phyloP scores from a whole-genome alignment of 2,888 invertebrate genomes.

The Myopa tessellatipennis region DNA sequence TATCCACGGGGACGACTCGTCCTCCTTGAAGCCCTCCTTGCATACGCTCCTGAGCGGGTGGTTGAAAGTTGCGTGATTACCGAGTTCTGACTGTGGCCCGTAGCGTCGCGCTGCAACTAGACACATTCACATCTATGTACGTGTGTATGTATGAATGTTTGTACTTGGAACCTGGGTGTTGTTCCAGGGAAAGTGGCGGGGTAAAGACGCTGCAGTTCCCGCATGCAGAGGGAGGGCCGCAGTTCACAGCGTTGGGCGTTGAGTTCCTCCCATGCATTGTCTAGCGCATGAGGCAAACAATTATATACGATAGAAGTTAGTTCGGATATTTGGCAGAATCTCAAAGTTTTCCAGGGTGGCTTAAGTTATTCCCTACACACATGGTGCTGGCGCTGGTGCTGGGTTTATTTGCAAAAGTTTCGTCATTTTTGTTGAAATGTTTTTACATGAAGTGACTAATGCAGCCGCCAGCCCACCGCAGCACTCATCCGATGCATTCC shows the following conservation, averaged over 20 bases:
- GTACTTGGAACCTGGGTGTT: no score
- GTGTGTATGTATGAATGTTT: neutral
- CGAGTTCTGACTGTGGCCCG: neutral
- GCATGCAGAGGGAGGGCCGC: neutral
- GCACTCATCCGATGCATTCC: neutral
- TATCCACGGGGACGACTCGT: neutral
- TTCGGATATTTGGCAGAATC: conserved; percentile 29
- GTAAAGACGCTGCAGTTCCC: neutral
- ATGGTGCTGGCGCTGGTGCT: neutral
- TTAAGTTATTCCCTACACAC: conserved; percentile 14
- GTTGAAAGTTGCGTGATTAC: conserved; percentile 19
- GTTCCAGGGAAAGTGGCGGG: neutral
- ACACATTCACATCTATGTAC: neutral
- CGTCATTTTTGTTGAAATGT: conserved; percentile 20
- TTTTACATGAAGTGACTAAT: conserved; percentile 32
- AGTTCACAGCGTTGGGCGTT: neutral
- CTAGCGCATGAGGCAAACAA: conserved; percentile 24
- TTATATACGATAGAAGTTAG: conserved; percentile 28
- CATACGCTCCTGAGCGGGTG: neutral
- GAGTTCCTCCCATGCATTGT: conserved; percentile 11
- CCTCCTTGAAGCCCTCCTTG: neutral
- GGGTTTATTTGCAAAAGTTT: conserved; percentile 2
- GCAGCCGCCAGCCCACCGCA: neutral
- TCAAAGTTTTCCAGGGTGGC: conserved; percentile 22
- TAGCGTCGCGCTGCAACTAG: neutral